A percentile compares a stretch with the other conserved stretches of the same genome.
Evolutionary conservation across 1,140 invertebrate genomes (phyloP).

Genomic region (Helicoverpa armigera): DNA sequence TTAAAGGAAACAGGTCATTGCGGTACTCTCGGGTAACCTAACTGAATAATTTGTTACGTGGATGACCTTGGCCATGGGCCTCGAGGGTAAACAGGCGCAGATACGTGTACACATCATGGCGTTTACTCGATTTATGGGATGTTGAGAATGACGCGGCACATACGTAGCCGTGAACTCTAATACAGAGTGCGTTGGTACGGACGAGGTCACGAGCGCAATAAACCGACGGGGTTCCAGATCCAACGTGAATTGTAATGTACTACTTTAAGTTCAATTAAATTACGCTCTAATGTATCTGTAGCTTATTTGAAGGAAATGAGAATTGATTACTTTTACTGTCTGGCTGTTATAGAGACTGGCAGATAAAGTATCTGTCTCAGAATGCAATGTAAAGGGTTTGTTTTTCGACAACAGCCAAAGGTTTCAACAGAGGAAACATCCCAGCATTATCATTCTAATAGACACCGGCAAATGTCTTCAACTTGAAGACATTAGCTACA

Average conservation of each 20-base stretch:
- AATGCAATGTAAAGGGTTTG: no score
- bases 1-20: slow-evolving; percentile 22
- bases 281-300: not conserved
- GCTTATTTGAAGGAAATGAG: not conserved
- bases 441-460: no score
- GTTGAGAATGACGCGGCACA: slow-evolving; percentile 8
- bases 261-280: slow-evolving; percentile 15
- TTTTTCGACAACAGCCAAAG: no score
- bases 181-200: slow-evolving; percentile 34
- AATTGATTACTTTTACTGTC: no score
- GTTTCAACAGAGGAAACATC: no score
- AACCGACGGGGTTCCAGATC: slow-evolving; percentile 25
- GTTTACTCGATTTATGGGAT: slow-evolving; percentile 33
- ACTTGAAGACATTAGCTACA: no score
- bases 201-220: slow-evolving; percentile 42
- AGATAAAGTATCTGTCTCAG: no score
- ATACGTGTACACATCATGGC: not conserved
- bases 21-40: not conserved
- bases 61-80: not conserved
- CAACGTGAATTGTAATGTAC: slow-evolving; percentile 17
- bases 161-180: slow-evolving; percentile 35
- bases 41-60: slow-evolving; percentile 6
- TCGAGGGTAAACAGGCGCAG: not conserved
- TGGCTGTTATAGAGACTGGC: no score
- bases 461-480: no score